A percentile compares a stretch with the other conserved stretches of the same genome.
Conservation (phyloP, 2,113 vertebrate genomes). For the Pangasianodon hypophthalmus region DNA sequence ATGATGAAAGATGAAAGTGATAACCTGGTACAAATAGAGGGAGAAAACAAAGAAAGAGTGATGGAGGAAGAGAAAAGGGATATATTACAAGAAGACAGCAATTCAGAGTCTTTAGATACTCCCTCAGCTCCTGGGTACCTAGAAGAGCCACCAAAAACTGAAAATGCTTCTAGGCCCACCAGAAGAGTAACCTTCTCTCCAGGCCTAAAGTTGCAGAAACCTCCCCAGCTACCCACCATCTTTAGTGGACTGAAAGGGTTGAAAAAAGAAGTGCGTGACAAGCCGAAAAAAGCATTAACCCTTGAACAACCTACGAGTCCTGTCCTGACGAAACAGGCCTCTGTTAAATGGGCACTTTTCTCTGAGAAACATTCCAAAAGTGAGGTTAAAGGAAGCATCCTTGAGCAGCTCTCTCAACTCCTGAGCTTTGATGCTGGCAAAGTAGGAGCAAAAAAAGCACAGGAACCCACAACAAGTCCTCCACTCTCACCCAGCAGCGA, state of each 20-base stretch:
- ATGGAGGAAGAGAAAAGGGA: not conserved
- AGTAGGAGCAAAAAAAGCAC: slow-evolving; percentile 65
- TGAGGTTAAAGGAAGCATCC: slow-evolving; percentile 75
- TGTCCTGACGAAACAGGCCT: slow-evolving; percentile 58
- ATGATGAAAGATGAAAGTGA: not conserved
- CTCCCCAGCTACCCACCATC: slow-evolving; percentile 81
- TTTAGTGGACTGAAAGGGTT: slow-evolving; percentile 85
- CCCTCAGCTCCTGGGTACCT: not conserved
- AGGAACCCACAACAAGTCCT: slow-evolving; percentile 37
- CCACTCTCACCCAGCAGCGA: slow-evolving; percentile 25
- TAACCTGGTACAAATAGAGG: not conserved
- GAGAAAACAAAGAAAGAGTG: not conserved
- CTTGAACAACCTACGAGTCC: slow-evolving; percentile 74
- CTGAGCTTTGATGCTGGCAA: slow-evolving; percentile 78
- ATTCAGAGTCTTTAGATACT: not conserved
- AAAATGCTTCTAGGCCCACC: not conserved
- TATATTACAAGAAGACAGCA: slow-evolving; percentile 12
- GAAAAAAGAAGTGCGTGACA: slow-evolving; percentile 77
- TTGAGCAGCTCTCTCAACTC: slow-evolving; percentile 87
- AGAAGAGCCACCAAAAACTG: not conserved
- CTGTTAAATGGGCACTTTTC: slow-evolving; percentile 69
- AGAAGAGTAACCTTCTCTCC: slow-evolving; percentile 60
- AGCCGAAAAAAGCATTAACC: slow-evolving; percentile 73
- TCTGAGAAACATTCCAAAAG: slow-evolving; percentile 60
- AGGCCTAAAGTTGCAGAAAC: slow-evolving; percentile 70